A percentile compares a stretch with the other conserved stretches of the same genome.
phyloP scores from a whole-genome alignment of 64 coral and sea anemone genomes.

The Hydrozoanthus tunicans region DNA sequence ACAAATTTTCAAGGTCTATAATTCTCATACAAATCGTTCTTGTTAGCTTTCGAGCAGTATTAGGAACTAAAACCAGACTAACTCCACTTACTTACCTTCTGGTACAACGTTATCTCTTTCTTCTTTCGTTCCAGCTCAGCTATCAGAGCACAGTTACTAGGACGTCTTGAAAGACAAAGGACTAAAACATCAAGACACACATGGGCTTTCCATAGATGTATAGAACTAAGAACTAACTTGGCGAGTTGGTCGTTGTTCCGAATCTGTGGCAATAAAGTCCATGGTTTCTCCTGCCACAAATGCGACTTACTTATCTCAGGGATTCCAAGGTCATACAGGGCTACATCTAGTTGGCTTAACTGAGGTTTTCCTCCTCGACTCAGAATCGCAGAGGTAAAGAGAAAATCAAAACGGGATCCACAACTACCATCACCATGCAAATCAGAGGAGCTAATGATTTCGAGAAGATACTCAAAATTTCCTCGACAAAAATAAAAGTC shows the following conservation, averaged over 20 bases:
- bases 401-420: slow-evolving; percentile 69
- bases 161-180: slow-evolving; percentile 68
- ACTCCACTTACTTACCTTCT: slow-evolving; percentile 57
- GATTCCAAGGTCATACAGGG: slow-evolving; percentile 58
- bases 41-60: neutral
- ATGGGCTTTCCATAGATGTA: slow-evolving; percentile 74
- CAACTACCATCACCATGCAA: slow-evolving; percentile 60
- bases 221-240: slow-evolving; percentile 63
- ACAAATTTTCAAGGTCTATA: neutral
- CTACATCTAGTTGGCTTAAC: slow-evolving; percentile 32
- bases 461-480: slow-evolving; percentile 79
- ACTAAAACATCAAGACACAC: slow-evolving; percentile 69
- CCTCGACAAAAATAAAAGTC: slow-evolving; percentile 78
- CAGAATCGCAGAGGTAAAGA: slow-evolving; percentile 77
- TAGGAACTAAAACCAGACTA: neutral
- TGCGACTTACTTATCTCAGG: slow-evolving; percentile 64
- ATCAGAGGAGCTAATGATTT: slow-evolving; percentile 74
- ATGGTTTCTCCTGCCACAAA: slow-evolving; percentile 73
- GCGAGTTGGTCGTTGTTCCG: slow-evolving; percentile 71
- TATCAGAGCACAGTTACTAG: slow-evolving; percentile 53
- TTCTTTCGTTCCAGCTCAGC: slow-evolving; percentile 67
- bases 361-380: slow-evolving; percentile 69
- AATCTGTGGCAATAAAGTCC: slow-evolving; percentile 78
- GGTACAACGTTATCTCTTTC: slow-evolving; percentile 71
- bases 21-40: neutral